Evolutionary conservation across 2,113 vertebrate species (phyloP).

Genomic region (Ptyas mucosa): DNA sequence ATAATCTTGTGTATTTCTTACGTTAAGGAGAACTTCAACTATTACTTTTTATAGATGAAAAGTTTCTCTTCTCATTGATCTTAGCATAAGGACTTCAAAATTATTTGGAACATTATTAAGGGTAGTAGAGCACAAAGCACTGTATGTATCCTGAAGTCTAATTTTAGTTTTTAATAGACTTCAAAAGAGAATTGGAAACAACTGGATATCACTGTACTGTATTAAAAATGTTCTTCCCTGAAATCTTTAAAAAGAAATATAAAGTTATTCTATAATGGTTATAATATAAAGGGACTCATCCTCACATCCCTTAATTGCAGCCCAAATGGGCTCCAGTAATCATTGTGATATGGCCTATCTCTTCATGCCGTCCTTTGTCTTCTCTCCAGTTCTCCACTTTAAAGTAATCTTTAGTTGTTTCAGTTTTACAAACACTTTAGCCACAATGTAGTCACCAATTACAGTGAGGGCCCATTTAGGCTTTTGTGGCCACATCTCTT

Average conservation of each 20-base stretch:
- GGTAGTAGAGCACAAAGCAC: background rate
- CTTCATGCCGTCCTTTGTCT: background rate
- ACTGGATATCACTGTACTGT: background rate
- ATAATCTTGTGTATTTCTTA: background rate
- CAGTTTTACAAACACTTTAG: background rate
- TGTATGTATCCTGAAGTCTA: background rate
- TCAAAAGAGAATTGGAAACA: background rate
- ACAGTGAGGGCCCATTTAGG: background rate
- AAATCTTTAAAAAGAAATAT: background rate
- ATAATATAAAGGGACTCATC: background rate
- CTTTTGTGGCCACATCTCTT: background rate
- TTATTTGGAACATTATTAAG: constrained; percentile 46
- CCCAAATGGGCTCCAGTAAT: background rate
- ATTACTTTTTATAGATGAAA: background rate
- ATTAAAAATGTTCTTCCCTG: background rate
- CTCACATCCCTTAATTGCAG: background rate
- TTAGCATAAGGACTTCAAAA: constrained; percentile 41
- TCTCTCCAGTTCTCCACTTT: background rate
- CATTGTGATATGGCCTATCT: background rate
- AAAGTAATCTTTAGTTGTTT: background rate
- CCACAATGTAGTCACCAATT: background rate
- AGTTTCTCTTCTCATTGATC: constrained; percentile 9
- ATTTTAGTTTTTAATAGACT: background rate
- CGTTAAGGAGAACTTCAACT: background rate
- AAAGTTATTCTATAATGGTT: background rate